Evolutionary conservation across 92 coral and sea anemone species (phyloP).

Genomic region (Hydrozoanthus gracilis): DNA sequence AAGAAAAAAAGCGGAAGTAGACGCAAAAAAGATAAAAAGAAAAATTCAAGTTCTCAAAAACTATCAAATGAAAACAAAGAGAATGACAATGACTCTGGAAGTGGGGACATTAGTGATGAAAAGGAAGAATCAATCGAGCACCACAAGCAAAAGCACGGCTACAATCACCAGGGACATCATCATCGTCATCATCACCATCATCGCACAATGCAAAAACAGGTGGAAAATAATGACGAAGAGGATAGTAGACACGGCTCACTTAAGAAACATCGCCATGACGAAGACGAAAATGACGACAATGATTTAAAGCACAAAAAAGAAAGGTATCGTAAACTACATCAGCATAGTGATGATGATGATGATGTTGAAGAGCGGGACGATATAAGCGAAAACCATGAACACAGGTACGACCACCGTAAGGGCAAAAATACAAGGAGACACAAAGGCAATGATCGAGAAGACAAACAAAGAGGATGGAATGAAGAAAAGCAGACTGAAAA

Average conservation of each 20-base stretch:
- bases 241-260: constrained; percentile 40
- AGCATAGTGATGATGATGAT: constrained; percentile 21
- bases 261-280: constrained; percentile 8
- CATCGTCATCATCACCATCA: constrained; percentile 20
- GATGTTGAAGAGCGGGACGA: background rate
- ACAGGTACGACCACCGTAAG: background rate
- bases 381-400: background rate
- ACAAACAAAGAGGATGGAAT: background rate
- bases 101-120: constrained; percentile 17
- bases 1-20: constrained; percentile 5
- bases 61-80: background rate
- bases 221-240: constrained; percentile 42
- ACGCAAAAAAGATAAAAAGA: constrained; percentile 39
- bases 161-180: constrained; percentile 11
- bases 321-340: constrained; percentile 14
- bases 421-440: background rate
- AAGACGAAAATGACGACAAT: constrained; percentile 49
- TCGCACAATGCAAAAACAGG: background rate
- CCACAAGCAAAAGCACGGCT: constrained; percentile 23
- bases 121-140: background rate
- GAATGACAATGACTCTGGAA: constrained; percentile 14
- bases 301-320: constrained; percentile 22
- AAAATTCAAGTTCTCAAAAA: constrained; percentile 1
- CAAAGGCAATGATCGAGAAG: background rate
- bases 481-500: background rate